Conservation (phyloP, 2,113 vertebrate species). For the Turnix velox region DNA sequence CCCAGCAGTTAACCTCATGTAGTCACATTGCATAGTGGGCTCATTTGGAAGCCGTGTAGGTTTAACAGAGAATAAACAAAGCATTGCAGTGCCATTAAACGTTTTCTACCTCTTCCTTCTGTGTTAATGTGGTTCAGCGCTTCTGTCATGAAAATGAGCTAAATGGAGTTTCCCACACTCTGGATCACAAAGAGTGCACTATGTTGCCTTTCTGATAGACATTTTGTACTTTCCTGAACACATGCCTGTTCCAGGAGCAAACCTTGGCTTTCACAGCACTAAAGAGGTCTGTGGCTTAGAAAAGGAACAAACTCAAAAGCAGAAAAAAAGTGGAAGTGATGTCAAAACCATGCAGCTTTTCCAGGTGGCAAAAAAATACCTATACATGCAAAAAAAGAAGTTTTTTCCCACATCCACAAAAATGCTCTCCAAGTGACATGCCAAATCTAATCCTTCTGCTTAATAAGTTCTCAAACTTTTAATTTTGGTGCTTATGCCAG, state of each 20-base stretch:
- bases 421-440: constrained; percentile 1
- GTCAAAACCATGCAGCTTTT: constrained; percentile 15
- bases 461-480: constrained; percentile 54
- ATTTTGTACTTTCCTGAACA: constrained; percentile 41
- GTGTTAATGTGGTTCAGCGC: constrained; percentile 60
- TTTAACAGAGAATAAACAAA: constrained; percentile 58
- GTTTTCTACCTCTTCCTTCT: constrained; percentile 52
- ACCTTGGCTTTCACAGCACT: not conserved
- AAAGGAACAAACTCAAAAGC: not conserved
- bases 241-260: not conserved
- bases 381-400: not conserved
- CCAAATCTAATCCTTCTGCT: constrained; percentile 15
- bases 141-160: constrained; percentile 62
- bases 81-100: constrained; percentile 2
- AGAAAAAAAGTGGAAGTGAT: not conserved
- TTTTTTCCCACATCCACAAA: not conserved
- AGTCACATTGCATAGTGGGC: constrained; percentile 39
- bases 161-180: constrained; percentile 53
- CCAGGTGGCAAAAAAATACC: not conserved
- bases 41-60: constrained; percentile 55
- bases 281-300: not conserved
- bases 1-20: constrained; percentile 65
- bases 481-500: constrained; percentile 40
- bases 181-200: constrained; percentile 62
- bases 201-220: constrained; percentile 23